Conservation (phyloP, 2,113 vertebrate species). For the Apteryx mantelli region DNA sequence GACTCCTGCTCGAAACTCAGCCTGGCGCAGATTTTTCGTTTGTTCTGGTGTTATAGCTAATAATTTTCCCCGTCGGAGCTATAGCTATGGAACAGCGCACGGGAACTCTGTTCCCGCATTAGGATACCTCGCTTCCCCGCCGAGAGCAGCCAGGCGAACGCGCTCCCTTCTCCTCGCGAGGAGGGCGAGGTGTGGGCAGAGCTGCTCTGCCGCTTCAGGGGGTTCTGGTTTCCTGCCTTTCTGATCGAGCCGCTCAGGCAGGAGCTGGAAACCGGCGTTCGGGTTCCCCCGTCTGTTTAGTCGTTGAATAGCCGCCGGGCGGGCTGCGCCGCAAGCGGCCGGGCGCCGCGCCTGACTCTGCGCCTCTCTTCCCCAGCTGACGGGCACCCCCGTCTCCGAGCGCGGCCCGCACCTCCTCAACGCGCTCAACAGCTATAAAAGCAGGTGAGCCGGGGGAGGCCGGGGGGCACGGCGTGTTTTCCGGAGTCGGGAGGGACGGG, state of each 20-base stretch:
- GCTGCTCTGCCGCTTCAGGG: too few relatives aligned
- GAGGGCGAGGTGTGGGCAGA: not conserved
- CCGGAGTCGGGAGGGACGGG: too few relatives aligned
- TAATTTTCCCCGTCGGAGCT: not conserved
- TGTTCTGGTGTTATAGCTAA: fast-evolving
- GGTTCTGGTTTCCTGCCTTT: not conserved
- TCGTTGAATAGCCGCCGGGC: not conserved
- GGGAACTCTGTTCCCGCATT: fast-evolving
- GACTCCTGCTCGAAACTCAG: not conserved
- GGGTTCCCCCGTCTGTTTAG: conserved; percentile 34
- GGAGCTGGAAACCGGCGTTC: not conserved
- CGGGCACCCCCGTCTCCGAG: conserved; percentile 85
- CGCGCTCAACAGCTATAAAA: conserved; percentile 96
- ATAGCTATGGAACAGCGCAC: fast-evolving
- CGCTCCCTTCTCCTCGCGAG: not conserved
- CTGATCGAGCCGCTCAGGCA: not conserved
- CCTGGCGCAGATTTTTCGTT: not conserved
- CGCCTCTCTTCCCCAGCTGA: conserved; percentile 77
- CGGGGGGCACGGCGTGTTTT: too few relatives aligned
- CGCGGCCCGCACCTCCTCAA: conserved; percentile 89
- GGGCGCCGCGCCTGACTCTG: not conserved
- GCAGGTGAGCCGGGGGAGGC: conserved; percentile 83
- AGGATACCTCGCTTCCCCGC: fast-evolving
- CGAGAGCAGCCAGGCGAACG: too few relatives aligned
- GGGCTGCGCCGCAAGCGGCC: too few relatives aligned